Base-by-base conservation (phyloP, 35 echinoderm and acorn worm genomes). In the Anneissia japonica region DNA sequence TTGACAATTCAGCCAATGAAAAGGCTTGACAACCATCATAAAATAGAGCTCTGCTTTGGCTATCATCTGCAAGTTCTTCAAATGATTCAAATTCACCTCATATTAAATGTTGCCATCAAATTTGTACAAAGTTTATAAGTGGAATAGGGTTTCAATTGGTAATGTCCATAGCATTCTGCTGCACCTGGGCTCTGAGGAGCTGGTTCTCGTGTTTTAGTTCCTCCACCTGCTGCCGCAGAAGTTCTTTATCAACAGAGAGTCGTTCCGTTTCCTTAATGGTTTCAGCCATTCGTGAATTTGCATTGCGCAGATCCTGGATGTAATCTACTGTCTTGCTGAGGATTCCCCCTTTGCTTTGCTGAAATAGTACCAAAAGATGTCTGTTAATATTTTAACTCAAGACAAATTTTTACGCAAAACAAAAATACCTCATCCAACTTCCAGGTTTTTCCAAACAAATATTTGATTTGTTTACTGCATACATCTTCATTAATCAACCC, bases 301-400 rank as follows among this genome's bases (percentile, higher is more conserved):
- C 78, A 4, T 0, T 74, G 32, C 90, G 83, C 45, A 96, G 80
- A 0, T 96, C 94, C 0, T 72, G n/a, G 83, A 96, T 96, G 87
- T 92, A 96, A 30, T 96, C 94, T 39, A 87, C 88, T 17, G 94
- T 96, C 79, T 96, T 96, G 32, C 84, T 85, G 13, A 96, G 87
- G 79, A 96, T 96, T 32, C 94, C 94, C 5, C 94, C 94, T 92
- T 96, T 96, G 87, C 94, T 96, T 90, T 96, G 90, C 38, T 9
- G 28, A 17, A 77, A 37, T 72, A 28, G 31, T 32, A 35, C 21
- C 79, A 85, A n/a, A 0, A 29, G 46, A 64, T 43, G 4, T 6
- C 14, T 43, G 40, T 43, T 43, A 43, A 6, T n/a, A n/a, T n/a
- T n/a, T n/a, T n/a, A n/a, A n/a, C n/a, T n/a, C n/a, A n/a, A n/a